These are phyloP conservation scores for Bombus turneri DNA, from an alignment of 1,140 invertebrate genomes.

Conservation along the genomic window DNA sequence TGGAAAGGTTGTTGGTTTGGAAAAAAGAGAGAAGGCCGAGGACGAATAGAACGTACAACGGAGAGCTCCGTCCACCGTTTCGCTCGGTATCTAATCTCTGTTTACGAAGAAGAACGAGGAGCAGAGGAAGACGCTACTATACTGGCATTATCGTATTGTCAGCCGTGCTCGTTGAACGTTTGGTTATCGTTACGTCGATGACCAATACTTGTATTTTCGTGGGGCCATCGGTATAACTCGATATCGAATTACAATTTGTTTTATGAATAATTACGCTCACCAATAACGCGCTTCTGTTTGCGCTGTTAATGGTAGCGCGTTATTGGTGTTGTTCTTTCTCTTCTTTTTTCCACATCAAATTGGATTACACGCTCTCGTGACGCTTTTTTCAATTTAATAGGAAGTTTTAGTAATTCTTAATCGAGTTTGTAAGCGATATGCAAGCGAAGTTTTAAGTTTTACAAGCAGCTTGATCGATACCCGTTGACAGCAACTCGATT, in stretches of 20 bases:
- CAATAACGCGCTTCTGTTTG: not conserved
- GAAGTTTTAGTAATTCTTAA: not conserved
- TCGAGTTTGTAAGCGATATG: conserved; percentile 2
- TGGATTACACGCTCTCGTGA: not conserved
- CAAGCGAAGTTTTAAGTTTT: not conserved
- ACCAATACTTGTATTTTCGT: not conserved
- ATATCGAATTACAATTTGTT: conserved; percentile 12
- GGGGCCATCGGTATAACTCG: not conserved
- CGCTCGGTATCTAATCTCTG: conserved; percentile 30
- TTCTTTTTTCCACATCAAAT: not conserved
- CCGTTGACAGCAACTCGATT: not conserved
- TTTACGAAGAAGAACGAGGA: conserved; percentile 14
- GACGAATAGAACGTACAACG: not conserved
- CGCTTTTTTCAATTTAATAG: not conserved
- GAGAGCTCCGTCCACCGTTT: not conserved
- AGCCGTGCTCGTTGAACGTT: conserved; percentile 19
- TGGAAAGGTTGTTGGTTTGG: not conserved
- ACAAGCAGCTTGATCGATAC: not conserved
- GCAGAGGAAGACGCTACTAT: not conserved
- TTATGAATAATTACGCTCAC: not conserved
- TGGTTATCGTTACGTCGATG: conserved; percentile 18
- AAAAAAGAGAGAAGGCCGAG: not conserved
- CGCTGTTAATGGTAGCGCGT: not conserved
- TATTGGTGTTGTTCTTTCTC: not conserved
- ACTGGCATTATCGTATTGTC: conserved; percentile 30